Evolutionary conservation across 2,797 vertebrate genomes (phyloP).

Genomic region (Mormyrops attenuatus): DNA sequence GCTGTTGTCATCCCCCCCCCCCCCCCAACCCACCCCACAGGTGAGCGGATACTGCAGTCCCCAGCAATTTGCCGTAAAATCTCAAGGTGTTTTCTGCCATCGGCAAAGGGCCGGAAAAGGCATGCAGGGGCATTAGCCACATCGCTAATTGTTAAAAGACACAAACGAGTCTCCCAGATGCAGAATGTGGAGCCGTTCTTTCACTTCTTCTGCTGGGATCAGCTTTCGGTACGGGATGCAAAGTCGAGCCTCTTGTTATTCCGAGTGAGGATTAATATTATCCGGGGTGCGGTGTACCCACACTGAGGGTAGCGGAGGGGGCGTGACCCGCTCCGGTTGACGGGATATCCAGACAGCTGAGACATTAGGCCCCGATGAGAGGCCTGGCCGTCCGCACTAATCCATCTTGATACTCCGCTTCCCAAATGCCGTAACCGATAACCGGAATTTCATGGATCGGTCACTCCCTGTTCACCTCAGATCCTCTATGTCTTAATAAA

Average conservation of each 20-base stretch:
- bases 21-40: neutral
- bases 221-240: neutral
- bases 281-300: constrained; percentile 22
- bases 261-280: constrained; percentile 20
- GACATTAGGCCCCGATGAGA: constrained; percentile 17
- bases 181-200: neutral
- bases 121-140: neutral
- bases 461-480: neutral
- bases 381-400: constrained; percentile 6
- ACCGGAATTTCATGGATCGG: neutral
- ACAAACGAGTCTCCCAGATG: neutral
- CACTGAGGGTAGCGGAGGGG: constrained; percentile 15
- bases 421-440: constrained; percentile 19
- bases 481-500: neutral
- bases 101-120: neutral
- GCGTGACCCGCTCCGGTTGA: constrained; percentile 14
- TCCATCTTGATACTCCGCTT: constrained; percentile 4
- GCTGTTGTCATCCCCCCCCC: neutral
- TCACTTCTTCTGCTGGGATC: constrained; percentile 9
- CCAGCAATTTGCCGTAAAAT: constrained; percentile 17
- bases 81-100: constrained; percentile 3
- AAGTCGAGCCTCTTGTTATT: constrained; percentile 15
- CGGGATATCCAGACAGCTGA: neutral
- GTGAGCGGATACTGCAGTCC: neutral
- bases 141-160: constrained; percentile 23